These are phyloP conservation scores for Watsonalla binaria DNA, from an alignment of 2,888 invertebrate species.

Conservation along the genomic window DNA sequence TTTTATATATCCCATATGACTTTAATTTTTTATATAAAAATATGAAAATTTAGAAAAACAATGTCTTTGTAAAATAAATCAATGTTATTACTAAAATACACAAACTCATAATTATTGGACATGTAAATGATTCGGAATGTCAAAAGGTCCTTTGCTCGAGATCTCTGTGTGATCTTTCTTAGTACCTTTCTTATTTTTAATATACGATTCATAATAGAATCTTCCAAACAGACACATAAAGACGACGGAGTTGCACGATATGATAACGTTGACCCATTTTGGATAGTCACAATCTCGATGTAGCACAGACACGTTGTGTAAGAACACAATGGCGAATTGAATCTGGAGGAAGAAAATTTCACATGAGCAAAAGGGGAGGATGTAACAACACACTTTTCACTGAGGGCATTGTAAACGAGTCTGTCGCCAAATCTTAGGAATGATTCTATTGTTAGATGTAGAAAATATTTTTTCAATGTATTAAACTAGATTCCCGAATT, in stretches of 20 bases:
- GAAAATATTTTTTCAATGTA: no score
- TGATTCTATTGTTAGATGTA: no score
- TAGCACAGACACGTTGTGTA: constrained; percentile 79
- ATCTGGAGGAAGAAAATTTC: constrained; percentile 59
- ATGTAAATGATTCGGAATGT: background rate
- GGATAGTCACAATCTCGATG: constrained; percentile 82
- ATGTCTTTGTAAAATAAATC: no score
- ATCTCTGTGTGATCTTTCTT: constrained; percentile 2
- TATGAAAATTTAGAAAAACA: no score
- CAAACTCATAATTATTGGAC: no score
- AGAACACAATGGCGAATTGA: constrained; percentile 83
- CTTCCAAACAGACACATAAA: constrained; percentile 86
- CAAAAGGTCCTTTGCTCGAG: background rate
- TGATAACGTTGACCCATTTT: constrained; percentile 76
- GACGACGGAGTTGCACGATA: constrained; percentile 78
- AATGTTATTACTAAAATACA: no score
- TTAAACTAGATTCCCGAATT: no score
- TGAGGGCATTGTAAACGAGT: no score
- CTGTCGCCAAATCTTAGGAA: no score
- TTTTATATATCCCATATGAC: no score
- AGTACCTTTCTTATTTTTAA: constrained; percentile 23
- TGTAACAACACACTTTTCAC: no score
- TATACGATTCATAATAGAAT: constrained; percentile 83
- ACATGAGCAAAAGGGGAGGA: background rate
- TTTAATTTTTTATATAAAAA: no score